Conservation (phyloP, 1,140 invertebrate genomes). For the Drosophila rufa region DNA sequence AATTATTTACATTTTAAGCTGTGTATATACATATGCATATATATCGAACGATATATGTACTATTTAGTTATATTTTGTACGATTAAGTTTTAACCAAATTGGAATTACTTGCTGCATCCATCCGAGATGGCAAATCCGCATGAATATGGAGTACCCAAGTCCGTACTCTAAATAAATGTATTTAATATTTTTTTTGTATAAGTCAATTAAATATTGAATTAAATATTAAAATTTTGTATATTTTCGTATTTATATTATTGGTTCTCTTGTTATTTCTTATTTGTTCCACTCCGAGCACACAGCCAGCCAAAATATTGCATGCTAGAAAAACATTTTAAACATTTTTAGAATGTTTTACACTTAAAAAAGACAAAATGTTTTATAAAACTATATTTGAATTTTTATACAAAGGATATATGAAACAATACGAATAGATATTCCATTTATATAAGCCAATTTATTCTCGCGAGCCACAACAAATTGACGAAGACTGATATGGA, state of each 20-base stretch:
- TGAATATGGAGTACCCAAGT: conserved; percentile 28
- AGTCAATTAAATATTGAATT: conserved; percentile 50
- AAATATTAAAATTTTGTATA: conserved; percentile 60
- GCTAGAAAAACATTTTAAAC: conserved; percentile 28
- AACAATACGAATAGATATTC: conserved; percentile 47
- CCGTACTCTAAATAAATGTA: conserved; percentile 39
- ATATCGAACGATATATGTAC: conserved; percentile 27
- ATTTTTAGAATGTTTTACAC: conserved; percentile 68
- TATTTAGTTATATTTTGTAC: conserved; percentile 39
- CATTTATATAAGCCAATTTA: conserved; percentile 74
- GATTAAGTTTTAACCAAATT: conserved; percentile 59
- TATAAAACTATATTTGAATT: conserved; percentile 67
- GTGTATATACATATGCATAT: conserved; percentile 68
- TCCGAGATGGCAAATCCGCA: conserved; percentile 65
- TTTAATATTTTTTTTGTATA: conserved; percentile 14
- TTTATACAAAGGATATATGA: conserved; percentile 59
- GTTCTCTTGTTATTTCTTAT: conserved; percentile 22
- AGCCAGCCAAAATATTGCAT: conserved; percentile 69
- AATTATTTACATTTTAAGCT: conserved; percentile 54
- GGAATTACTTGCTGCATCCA: conserved; percentile 58
- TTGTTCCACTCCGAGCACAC: conserved; percentile 29
- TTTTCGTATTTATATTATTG: conserved; percentile 48
- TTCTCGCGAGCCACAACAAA: conserved; percentile 69
- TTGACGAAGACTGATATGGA: conserved; percentile 71
- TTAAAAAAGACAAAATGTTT: conserved; percentile 58